phyloP scores from a whole-genome alignment of 2,888 invertebrate genomes.

The Digitonthophagus gazella region DNA sequence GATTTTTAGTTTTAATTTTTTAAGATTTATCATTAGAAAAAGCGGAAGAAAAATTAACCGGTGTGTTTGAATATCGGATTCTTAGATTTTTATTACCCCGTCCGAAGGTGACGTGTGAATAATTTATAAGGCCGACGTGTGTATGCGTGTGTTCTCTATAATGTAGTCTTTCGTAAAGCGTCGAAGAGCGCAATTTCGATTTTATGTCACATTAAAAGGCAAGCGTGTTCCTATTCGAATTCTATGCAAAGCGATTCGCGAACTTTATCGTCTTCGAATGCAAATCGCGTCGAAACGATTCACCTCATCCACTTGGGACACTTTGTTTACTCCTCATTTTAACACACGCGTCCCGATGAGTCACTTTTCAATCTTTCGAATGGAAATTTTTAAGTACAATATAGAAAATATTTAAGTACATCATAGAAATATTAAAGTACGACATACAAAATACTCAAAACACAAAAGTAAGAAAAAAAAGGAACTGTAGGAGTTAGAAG shows the following conservation, averaged over 20 bases:
- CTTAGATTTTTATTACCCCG: neutral
- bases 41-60: neutral
- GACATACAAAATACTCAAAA: neutral
- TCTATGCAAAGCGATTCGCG: neutral
- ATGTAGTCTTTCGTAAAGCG: neutral
- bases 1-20: too few species aligned
- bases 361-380: too few species aligned
- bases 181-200: neutral
- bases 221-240: neutral
- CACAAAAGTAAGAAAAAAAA: neutral
- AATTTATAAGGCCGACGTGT: neutral
- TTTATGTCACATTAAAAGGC: neutral
- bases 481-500: neutral
- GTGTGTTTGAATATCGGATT: neutral
- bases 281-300: neutral
- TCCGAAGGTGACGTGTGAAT: neutral
- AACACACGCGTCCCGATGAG: too few species aligned
- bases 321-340: too few species aligned
- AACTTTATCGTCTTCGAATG: neutral
- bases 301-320: neutral
- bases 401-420: too few species aligned
- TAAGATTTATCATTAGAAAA: neutral
- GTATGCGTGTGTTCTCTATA: neutral
- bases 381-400: too few species aligned
- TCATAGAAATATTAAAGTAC: too few species aligned